phyloP scores from a whole-genome alignment of 35 echinoderm and acorn worm genomes.

The Stichopus chloronotus region DNA sequence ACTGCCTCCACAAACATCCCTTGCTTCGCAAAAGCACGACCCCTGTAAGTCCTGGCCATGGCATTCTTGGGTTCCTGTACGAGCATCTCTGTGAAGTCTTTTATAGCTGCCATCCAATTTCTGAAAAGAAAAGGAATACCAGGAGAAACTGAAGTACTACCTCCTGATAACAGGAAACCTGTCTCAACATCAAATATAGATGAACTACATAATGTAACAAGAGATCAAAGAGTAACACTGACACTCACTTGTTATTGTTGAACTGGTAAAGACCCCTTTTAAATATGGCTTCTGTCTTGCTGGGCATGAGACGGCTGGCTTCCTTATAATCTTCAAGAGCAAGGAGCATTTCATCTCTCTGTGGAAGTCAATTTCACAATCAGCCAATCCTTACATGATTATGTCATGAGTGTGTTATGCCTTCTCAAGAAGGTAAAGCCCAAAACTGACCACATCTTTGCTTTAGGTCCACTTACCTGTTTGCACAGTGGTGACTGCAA shows the following conservation, averaged over 20 bases:
- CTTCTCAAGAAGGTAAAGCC: no score
- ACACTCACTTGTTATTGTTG: slow-evolving; percentile 89
- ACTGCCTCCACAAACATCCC: slow-evolving; percentile 85
- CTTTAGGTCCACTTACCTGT: no score
- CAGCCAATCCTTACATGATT: no score
- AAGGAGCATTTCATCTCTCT: slow-evolving; percentile 96
- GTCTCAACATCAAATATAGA: neutral
- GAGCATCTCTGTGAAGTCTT: slow-evolving; percentile 93
- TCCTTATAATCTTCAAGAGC: slow-evolving; percentile 95
- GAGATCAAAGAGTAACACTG: neutral
- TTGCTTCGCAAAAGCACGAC: slow-evolving; percentile 89
- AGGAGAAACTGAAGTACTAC: neutral
- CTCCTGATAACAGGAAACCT: neutral
- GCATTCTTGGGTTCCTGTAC: slow-evolving; percentile 94
- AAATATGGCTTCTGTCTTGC: slow-evolving; percentile 93
- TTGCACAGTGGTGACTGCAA: no score
- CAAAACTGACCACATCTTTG: no score
- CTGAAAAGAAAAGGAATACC: slow-evolving; percentile 8
- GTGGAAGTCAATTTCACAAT: neutral
- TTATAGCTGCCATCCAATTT: slow-evolving; percentile 98
- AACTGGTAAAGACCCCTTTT: slow-evolving; percentile 97
- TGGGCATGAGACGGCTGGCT: slow-evolving; percentile 95
- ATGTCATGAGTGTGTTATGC: no score
- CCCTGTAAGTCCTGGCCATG: slow-evolving; percentile 85
- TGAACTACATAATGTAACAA: neutral